Conservation (phyloP, 2,888 invertebrate genomes). For the Crocallis elinguaria region DNA sequence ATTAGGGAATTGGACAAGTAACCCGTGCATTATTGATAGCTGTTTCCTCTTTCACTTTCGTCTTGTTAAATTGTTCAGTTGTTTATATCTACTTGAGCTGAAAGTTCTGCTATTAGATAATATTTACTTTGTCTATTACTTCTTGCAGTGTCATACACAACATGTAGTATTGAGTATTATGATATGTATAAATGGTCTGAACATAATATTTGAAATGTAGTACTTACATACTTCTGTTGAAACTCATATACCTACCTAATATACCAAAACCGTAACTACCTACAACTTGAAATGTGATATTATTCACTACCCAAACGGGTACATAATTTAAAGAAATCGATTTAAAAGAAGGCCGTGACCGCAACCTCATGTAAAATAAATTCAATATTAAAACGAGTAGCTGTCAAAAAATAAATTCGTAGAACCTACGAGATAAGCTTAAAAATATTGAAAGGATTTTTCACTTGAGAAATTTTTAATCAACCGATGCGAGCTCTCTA, state of each 20-base stretch:
- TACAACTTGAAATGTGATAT: background rate
- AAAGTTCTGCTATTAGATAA: background rate
- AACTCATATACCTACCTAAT: background rate
- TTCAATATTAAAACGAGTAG: conserved; percentile 34
- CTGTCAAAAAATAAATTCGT: conserved; percentile 40
- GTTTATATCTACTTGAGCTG: conserved; percentile 31
- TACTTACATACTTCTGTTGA: background rate
- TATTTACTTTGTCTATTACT: background rate
- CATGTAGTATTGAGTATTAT: too few relatives aligned
- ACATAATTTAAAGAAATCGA: conserved; percentile 22
- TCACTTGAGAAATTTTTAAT: conserved; percentile 67
- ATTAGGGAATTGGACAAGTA: conserved; percentile 64
- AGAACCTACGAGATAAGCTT: conserved; percentile 45
- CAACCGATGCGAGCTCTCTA: conserved; percentile 58
- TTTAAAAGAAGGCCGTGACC: conserved; percentile 17
- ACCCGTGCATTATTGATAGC: conserved; percentile 65
- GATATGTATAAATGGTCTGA: too few relatives aligned
- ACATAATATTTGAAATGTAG: too few relatives aligned
- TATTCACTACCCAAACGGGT: conserved; percentile 3
- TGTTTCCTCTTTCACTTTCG: conserved; percentile 36
- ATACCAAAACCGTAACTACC: background rate
- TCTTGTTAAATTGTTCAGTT: conserved; percentile 43
- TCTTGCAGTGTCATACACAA: background rate
- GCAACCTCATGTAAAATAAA: conserved; percentile 37
- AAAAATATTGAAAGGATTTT: conserved; percentile 52